Conservation (phyloP, 2,113 vertebrate genomes). For the Anhinga rufa region DNA sequence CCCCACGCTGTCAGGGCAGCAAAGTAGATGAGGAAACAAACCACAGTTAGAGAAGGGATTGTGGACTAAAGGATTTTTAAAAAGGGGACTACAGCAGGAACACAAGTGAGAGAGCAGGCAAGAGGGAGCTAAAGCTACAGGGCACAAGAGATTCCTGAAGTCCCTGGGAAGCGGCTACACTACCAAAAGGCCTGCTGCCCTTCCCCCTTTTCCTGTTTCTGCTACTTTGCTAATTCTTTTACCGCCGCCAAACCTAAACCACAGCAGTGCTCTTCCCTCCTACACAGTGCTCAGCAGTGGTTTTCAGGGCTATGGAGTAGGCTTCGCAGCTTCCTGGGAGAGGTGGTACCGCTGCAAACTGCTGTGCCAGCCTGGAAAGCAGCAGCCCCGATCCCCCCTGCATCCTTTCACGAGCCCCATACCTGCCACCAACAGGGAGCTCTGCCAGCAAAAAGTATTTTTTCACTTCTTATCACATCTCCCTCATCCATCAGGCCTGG, state of each 20-base stretch:
- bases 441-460: not conserved
- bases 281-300: not conserved
- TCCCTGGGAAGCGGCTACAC: not conserved
- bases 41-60: not conserved
- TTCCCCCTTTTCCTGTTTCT: not conserved
- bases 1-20: not conserved
- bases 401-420: not conserved
- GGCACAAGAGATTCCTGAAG: not conserved
- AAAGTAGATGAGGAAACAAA: not conserved
- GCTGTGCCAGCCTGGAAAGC: not conserved
- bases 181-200: not conserved
- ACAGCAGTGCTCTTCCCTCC: conserved; percentile 15
- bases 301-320: not conserved
- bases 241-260: conserved; percentile 12
- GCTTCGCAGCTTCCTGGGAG: not conserved
- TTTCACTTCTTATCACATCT: not conserved
- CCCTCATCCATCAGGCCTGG: not conserved
- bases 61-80: rapidly evolving
- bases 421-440: not conserved
- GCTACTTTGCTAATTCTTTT: not conserved
- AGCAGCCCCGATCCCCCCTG: not conserved
- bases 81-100: not conserved
- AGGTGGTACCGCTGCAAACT: rapidly evolving
- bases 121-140: not conserved
- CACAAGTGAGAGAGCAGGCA: not conserved